Base-by-base conservation (phyloP, 1,140 invertebrate species). In the Heliothis virescens region DNA sequence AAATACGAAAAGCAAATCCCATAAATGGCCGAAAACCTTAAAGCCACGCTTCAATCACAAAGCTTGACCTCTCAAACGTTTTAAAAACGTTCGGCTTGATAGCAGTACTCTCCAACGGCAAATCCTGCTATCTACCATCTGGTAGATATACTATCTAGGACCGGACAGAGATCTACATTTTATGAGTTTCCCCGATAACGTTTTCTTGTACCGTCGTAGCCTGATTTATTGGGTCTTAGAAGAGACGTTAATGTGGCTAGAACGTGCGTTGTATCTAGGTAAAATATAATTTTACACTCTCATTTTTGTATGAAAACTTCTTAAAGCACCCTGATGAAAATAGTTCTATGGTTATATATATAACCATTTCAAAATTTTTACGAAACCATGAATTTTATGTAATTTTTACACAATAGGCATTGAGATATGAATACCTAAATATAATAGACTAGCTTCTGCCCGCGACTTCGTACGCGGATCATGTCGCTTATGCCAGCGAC, bases 141-240 rank as follows among this genome's bases (percentile, higher is more conserved):
- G 34, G 1, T 41, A 41, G 34, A 41, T 41, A 7, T 41, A 41
- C 34, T 41, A 41, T 41, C 34, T 41, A 41, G 34, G 7, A 41
- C 34, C 34, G 26, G 62, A 67, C 41, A 67, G 48, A 48, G 63
- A 67, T 67, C 63, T 67, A 67, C 18, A 67, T 67, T 67, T 67
- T 67, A 67, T 67, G 63, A 67, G 63, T 18, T 48, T 9, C 5
- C 16, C 48, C 41, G 41, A 65, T 65, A 65, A 12, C 9, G 62
- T 16, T 18, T 34, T 63, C 29, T 47, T 16, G 62, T 63, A 63
- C 34, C 29, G 62, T 18, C n/a, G 11, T 65, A 10, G 18, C 34
- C 63, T 67, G 63, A 67, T 67, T 67, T 67, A 67, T 48, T 48
- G 41, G 41, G 41, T 41, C 18, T 67, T 63, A 65, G n/a, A 47